phyloP scores from a whole-genome alignment of 2,888 invertebrate genomes.

The Craniophora ligustri region DNA sequence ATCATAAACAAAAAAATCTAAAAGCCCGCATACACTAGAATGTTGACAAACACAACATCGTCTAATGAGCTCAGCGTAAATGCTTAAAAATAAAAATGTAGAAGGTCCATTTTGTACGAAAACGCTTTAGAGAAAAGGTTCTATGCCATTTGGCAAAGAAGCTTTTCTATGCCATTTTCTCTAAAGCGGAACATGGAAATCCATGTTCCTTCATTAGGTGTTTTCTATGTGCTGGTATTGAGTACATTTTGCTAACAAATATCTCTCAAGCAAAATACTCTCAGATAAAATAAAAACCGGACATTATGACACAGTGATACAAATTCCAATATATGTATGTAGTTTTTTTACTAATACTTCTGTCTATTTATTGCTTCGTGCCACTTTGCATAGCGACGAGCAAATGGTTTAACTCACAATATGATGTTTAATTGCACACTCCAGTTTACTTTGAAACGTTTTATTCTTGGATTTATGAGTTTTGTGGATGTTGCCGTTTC shows the following conservation, averaged over 20 bases:
- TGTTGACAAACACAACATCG: conserved; percentile 24
- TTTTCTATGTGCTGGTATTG: too few relatives aligned
- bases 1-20: conserved; percentile 1
- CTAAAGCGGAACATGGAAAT: too few relatives aligned
- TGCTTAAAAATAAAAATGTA: neutral
- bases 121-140: too few relatives aligned
- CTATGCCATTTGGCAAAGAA: too few relatives aligned
- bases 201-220: too few relatives aligned
- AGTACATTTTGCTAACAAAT: too few relatives aligned
- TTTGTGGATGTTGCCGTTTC: conserved; percentile 11
- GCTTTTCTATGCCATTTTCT: too few relatives aligned
- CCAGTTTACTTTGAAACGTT: conserved; percentile 40
- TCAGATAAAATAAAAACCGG: too few relatives aligned
- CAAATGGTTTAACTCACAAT: conserved; percentile 47
- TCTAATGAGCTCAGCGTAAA: conserved; percentile 27
- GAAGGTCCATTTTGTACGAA: neutral
- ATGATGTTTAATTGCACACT: conserved; percentile 44
- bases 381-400: conserved; percentile 30
- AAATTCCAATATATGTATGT: too few relatives aligned
- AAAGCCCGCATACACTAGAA: conserved; percentile 7
- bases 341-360: conserved; percentile 13
- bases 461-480: conserved; percentile 34
- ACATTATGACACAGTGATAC: too few relatives aligned
- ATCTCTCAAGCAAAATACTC: too few relatives aligned
- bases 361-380: conserved; percentile 3